Conservation (phyloP, 1,140 invertebrate genomes). For the Drosophila sulfurigaster region DNA sequence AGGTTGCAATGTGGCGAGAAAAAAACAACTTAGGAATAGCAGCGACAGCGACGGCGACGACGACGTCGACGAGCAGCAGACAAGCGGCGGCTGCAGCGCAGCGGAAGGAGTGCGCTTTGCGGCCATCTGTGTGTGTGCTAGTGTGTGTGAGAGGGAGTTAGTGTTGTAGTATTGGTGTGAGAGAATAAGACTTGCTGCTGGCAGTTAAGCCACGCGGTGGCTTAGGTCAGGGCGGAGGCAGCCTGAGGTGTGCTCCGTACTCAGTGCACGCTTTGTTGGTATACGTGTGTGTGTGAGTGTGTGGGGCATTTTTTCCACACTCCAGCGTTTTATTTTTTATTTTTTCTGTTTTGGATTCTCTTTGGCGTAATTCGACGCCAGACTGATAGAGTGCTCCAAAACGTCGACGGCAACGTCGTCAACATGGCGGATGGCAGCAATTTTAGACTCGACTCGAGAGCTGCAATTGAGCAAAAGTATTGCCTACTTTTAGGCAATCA, state of each 20-base stretch:
- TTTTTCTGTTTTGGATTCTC: conserved; percentile 1
- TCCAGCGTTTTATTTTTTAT: neutral
- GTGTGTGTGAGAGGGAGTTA: conserved; percentile 21
- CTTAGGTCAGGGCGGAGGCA: conserved; percentile 77
- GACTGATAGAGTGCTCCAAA: conserved; percentile 50
- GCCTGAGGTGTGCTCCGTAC: conserved; percentile 61
- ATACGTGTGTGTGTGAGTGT: conserved; percentile 7
- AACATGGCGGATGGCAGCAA: neutral
- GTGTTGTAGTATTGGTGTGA: conserved; percentile 29
- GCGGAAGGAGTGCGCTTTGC: conserved; percentile 35
- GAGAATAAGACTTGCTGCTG: conserved; percentile 51
- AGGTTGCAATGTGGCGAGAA: conserved; percentile 72
- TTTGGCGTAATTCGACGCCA: conserved; percentile 22
- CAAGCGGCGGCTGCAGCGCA: conserved; percentile 49
- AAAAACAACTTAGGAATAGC: conserved; percentile 77
- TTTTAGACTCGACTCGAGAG: neutral
- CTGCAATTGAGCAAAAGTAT: conserved; percentile 16
- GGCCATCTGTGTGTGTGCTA: conserved; percentile 16
- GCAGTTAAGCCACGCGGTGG: conserved; percentile 78
- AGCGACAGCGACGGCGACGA: conserved; percentile 30
- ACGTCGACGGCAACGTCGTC: neutral
- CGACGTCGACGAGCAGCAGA: conserved; percentile 49
- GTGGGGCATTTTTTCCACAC: conserved; percentile 29
- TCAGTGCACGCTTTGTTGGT: neutral
- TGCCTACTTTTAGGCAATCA: conserved; percentile 35